Percentiles rank a stretch among this genome's conserved stretches.
phyloP scores from a whole-genome alignment of 2,888 invertebrate genomes.

The Drosophila affinis region DNA sequence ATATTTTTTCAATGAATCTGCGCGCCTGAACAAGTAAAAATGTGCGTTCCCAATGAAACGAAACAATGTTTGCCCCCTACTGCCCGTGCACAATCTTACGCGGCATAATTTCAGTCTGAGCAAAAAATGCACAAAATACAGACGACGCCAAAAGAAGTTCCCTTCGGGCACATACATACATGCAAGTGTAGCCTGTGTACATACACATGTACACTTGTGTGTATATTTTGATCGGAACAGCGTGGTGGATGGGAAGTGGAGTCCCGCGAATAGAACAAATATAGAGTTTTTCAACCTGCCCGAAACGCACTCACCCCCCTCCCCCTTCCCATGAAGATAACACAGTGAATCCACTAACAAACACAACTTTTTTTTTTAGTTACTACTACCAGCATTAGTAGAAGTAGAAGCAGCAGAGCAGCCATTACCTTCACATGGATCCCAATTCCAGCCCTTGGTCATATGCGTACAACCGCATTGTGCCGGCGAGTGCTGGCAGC shows the following conservation, averaged over 20 bases:
- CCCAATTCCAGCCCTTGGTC: slow-evolving; percentile 94
- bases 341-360: not conserved
- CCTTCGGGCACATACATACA: not conserved
- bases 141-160: slow-evolving; percentile 33
- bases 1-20: slow-evolving; percentile 14
- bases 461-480: slow-evolving; percentile 92
- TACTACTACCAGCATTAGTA: slow-evolving; percentile 29
- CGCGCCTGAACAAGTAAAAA: slow-evolving; percentile 8
- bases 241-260: slow-evolving; percentile 1
- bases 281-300: not conserved
- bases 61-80: not conserved
- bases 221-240: not conserved
- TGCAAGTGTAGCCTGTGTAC: not conserved
- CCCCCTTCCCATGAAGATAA: not conserved
- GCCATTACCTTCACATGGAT: slow-evolving; percentile 87
- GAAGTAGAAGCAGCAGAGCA: slow-evolving; percentile 28
- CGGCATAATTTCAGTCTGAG: slow-evolving; percentile 28
- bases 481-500: slow-evolving; percentile 87
- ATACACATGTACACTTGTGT: not conserved
- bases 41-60: not conserved
- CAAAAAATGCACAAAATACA: slow-evolving; percentile 44
- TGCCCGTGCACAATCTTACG: not conserved
- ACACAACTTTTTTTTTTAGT: slow-evolving; percentile 20
- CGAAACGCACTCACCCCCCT: not conserved
- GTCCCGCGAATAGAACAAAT: slow-evolving; percentile 1